Base-by-base conservation (phyloP, 2,888 invertebrate genomes). In the Mamestra brassicae region DNA sequence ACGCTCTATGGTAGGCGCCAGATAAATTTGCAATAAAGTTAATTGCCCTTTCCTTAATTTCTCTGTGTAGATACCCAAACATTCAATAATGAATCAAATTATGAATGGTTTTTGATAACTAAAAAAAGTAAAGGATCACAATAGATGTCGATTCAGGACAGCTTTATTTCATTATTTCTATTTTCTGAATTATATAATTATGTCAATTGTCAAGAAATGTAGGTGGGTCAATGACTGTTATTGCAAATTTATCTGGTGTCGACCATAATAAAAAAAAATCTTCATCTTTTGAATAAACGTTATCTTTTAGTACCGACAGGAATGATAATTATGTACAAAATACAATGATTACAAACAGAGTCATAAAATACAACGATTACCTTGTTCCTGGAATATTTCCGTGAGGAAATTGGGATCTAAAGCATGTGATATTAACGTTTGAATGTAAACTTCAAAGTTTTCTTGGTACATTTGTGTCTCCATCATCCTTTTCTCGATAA, bases 361-460 rank as follows among this genome's bases (percentile, higher is more conserved):
- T 70, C 57, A 71, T 70, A 72, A 78, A 85, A 84, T 68, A 72
- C 57, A 66, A 74, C 62, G 71, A 66, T 89, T 91, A 98, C 99
- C 99, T 97, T 98, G 98, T 91, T 99, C 99, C 91, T 98, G 98
- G 88, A 98, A 98, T 91, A 99, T 99, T 97, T 99, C 99, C 67
- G 98, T 98, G 34, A 99, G 97, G 91, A 99, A 99, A 95, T 98
- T 98, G 6, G 98, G 98, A 94, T 99, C 99, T 83, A 99, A 95
- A 8, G 98, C 98, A 93, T 99, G 99, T 4, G 99, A 99, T 90
- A 99, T 98, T 89, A 99, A 97, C 4, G 98, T 98, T 93, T 99
- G 99, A 92, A 99, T 98, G 90, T 98, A 99, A 60, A 99, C 98
- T 96, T 98, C 98, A 92, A 99, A 99, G 92, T 98, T 98, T 90